phyloP scores from a whole-genome alignment of 1,140 invertebrate species.

The Stratiolaelaps scimitus region DNA sequence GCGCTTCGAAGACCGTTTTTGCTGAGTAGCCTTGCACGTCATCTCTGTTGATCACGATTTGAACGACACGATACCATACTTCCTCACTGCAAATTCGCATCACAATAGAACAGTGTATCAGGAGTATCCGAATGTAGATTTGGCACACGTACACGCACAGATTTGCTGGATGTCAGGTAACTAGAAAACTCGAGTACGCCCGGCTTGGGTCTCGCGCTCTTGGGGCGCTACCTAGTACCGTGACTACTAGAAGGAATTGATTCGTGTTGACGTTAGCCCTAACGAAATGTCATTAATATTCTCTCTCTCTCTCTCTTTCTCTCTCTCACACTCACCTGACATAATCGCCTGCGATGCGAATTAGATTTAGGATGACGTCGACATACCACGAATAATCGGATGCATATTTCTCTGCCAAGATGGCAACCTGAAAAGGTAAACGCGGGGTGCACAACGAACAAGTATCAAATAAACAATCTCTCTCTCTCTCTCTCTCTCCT shows the following conservation, averaged over 20 bases:
- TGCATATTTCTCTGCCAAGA: slow-evolving; percentile 98
- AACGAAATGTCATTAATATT: slow-evolving; percentile 6
- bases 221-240: too few relatives aligned
- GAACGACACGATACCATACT: slow-evolving; percentile 99
- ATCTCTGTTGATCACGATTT: slow-evolving; percentile 98
- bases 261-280: not conserved
- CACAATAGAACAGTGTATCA: not conserved
- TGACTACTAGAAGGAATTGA: too few relatives aligned
- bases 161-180: not conserved
- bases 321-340: slow-evolving; percentile 63
- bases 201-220: too few relatives aligned
- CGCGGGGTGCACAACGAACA: slow-evolving; percentile 40
- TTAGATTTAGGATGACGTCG: slow-evolving; percentile 97
- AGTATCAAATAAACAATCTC: slow-evolving; percentile 22
- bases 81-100: slow-evolving; percentile 53
- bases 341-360: slow-evolving; percentile 98
- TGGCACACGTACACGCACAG: slow-evolving; percentile 8
- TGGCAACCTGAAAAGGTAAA: slow-evolving; percentile 83
- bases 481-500: too few relatives aligned
- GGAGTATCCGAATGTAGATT: slow-evolving; percentile 1
- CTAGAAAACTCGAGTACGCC: not conserved
- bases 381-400: slow-evolving; percentile 99
- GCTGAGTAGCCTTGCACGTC: slow-evolving; percentile 99
- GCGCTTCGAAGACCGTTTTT: slow-evolving; percentile 62
- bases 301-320: too few relatives aligned